Base-by-base conservation (phyloP, 2,797 vertebrate species). In the Ispidina lecontei region DNA sequence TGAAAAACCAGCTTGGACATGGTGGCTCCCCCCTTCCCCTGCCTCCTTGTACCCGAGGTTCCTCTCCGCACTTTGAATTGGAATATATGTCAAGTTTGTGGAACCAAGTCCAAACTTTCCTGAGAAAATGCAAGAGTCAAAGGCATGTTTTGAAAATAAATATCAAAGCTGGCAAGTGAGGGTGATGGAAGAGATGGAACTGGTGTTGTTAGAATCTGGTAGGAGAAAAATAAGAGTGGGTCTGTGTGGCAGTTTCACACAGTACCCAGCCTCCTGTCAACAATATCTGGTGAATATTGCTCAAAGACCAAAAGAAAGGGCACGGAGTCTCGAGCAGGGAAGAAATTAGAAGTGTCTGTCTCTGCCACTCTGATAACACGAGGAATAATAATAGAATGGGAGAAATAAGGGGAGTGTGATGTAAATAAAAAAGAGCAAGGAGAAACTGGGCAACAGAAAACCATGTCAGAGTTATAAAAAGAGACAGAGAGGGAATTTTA, bases 121-220 rank as follows among this genome's bases (percentile, higher is more conserved):
- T 88, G 62, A 89, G 83, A 91, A 94, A 96, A 90, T 15, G 77
- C 29, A 41, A 64, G 70, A 92, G 77, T 83, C 87, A 76, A 90
- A 96, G 75, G 37, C 85, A 79, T 92, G 85, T 91, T 95, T 91
- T 75, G 80, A 92, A 86, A 96, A 96, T 93, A 96, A 92, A 93
- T 84, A 94, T 74, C 87, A 74, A 70, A 60, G 71, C 77, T 94
- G 91, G 56, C 91, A 93, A 89, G 71, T 0, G 2, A 70, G 49
- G 64, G 37, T 6, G 21, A 90, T 9, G 56, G 87, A 79, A 84
- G 77, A 84, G 77, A 93, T 0, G 71, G 56, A 86, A 88, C 22
- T 1, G 0, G 63, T 62, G 51, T 76, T 91, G 68, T 82, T 62
- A 81, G 77, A 86, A 84, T 67, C 28, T 54, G 64, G 87, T 81